A percentile compares a stretch with the other conserved stretches of the same genome.
Conservation (phyloP, 2,888 invertebrate genomes). For the Drosophila dives region DNA sequence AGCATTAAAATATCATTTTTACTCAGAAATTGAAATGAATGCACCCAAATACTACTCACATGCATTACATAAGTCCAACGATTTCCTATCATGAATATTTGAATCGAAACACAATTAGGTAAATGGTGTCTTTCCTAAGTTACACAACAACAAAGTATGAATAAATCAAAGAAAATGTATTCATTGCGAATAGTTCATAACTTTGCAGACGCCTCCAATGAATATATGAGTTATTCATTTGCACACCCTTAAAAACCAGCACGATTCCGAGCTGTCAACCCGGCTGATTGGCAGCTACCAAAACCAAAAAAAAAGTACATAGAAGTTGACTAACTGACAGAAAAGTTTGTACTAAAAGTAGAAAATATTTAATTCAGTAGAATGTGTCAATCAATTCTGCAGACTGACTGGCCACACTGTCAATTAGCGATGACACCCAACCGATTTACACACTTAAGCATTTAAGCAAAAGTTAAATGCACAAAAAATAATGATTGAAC, state of each 20-base stretch:
- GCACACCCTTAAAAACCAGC: not conserved
- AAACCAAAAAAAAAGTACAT: not conserved
- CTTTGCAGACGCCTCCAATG: constrained; percentile 7
- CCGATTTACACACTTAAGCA: not conserved
- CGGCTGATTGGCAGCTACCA: constrained; percentile 36
- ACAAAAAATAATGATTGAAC: not conserved
- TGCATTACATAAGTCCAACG: not conserved
- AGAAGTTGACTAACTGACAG: constrained; percentile 38
- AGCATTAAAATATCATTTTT: constrained; percentile 7
- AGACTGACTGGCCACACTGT: constrained; percentile 31
- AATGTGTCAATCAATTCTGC: constrained; percentile 46
- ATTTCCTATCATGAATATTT: constrained; percentile 1
- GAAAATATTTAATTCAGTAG: constrained; percentile 1
- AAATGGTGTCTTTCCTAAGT: not conserved
- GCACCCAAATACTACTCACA: constrained; percentile 22
- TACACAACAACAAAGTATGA: not conserved
- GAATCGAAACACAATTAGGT: constrained; percentile 1
- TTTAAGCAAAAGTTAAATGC: not conserved
- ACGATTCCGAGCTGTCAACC: constrained; percentile 37
- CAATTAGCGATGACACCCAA: constrained; percentile 35
- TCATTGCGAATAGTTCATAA: not conserved
- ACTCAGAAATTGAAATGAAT: constrained; percentile 18
- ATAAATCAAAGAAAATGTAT: not conserved
- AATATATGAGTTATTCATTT: constrained; percentile 36
- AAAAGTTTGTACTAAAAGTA: constrained; percentile 11